phyloP scores from a whole-genome alignment of 2,113 vertebrate species.

The Tragelaphus imberbis region DNA sequence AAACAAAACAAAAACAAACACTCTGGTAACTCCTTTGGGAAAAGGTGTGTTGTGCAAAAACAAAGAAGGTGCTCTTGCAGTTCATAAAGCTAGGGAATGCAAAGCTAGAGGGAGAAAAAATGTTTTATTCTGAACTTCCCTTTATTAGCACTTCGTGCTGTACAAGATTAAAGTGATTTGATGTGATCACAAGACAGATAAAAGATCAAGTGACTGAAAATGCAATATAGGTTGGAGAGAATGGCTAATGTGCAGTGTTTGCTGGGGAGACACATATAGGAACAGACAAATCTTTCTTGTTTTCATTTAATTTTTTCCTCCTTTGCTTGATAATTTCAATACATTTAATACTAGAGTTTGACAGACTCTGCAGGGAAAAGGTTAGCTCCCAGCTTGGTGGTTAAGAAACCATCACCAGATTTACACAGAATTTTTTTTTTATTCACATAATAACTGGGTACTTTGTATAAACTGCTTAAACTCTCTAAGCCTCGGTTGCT shows the following conservation, averaged over 20 bases:
- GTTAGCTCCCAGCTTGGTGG: background rate
- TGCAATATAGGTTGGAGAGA: background rate
- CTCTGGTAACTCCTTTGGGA: background rate
- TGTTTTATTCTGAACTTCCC: background rate
- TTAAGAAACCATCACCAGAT: background rate
- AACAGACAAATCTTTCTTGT: background rate
- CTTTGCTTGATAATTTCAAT: background rate
- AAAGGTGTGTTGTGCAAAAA: background rate
- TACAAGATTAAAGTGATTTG: background rate
- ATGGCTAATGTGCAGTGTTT: background rate
- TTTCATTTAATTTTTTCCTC: background rate
- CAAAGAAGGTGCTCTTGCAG: background rate
- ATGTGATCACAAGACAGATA: background rate
- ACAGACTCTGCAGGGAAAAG: background rate
- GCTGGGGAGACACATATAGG: background rate
- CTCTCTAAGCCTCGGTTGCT: background rate
- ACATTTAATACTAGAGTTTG: background rate
- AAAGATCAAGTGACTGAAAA: background rate
- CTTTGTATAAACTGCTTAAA: background rate
- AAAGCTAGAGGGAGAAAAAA: background rate
- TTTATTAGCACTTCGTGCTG: background rate
- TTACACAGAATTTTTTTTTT: background rate
- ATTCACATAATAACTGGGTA: background rate
- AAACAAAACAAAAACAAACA: background rate
- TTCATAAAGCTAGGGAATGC: background rate